These are phyloP conservation scores for Panthera leo DNA, from an alignment of 2,113 vertebrate genomes.

Conservation along the genomic window DNA sequence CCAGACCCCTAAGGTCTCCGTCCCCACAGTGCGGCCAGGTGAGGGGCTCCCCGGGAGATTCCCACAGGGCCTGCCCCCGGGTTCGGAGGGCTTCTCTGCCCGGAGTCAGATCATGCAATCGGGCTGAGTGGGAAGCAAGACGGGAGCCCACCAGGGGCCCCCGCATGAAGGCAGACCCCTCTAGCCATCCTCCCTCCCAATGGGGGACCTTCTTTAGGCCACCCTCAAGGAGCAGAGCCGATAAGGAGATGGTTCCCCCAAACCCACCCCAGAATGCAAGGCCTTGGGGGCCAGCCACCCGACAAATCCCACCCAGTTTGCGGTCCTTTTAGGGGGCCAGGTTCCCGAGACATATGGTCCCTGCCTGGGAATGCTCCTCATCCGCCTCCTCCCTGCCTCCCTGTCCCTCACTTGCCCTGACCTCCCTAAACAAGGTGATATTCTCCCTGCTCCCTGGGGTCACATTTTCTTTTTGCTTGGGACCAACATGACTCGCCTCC, in stretches of 20 bases:
- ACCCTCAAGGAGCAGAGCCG: neutral
- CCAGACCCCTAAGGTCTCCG: fast-evolving
- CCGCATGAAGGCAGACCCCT: neutral
- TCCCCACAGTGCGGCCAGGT: fast-evolving
- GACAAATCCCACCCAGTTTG: neutral
- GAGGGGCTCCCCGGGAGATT: fast-evolving
- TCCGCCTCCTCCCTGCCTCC: neutral
- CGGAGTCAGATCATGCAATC: neutral
- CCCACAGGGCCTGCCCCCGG: neutral
- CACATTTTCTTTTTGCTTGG: slow-evolving; percentile 54
- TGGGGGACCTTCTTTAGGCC: fast-evolving
- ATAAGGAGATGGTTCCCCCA: neutral
- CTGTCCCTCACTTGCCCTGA: neutral
- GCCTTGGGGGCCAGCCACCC: fast-evolving
- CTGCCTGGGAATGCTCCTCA: fast-evolving
- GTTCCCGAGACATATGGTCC: neutral
- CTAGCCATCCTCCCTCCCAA: neutral
- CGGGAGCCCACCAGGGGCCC: fast-evolving
- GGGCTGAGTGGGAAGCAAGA: fast-evolving
- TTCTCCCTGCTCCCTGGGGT: slow-evolving; percentile 38
- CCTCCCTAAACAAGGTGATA: slow-evolving; percentile 66
- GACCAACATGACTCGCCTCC: slow-evolving; percentile 59
- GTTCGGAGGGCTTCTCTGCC: neutral
- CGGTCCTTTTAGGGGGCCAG: neutral
- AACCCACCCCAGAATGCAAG: neutral